A percentile compares a stretch with the other conserved stretches of the same genome.
These are phyloP conservation scores for Drosophila ochracea DNA, from an alignment of 2,888 invertebrate genomes.

Conservation along the genomic window DNA sequence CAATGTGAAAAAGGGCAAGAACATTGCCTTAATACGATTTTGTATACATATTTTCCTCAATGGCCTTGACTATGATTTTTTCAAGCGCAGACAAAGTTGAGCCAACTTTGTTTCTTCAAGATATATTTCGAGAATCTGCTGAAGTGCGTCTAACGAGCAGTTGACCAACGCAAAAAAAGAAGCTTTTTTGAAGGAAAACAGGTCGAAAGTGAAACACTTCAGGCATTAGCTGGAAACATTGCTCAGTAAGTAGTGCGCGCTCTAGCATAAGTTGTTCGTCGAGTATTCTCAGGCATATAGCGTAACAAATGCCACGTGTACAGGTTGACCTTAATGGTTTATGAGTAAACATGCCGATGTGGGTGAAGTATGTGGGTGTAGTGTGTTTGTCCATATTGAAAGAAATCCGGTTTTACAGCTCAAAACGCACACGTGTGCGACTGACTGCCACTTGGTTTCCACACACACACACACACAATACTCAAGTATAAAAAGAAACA, in stretches of 20 bases:
- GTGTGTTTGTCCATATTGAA: slow-evolving; percentile 15
- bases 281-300: slow-evolving; percentile 6
- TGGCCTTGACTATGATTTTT: slow-evolving; percentile 30
- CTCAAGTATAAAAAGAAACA: background rate
- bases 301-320: slow-evolving; percentile 25
- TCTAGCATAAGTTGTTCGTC: slow-evolving; percentile 1
- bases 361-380: background rate
- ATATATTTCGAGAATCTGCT: slow-evolving; percentile 6
- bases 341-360: background rate
- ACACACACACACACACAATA: background rate
- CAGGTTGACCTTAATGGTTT: slow-evolving; percentile 9
- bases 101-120: background rate
- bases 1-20: slow-evolving; percentile 2
- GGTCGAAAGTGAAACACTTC: slow-evolving; percentile 19
- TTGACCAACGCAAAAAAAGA: slow-evolving; percentile 5
- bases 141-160: slow-evolving; percentile 30
- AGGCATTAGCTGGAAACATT: slow-evolving; percentile 10
- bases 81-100: slow-evolving; percentile 8
- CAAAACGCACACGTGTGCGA: slow-evolving; percentile 35
- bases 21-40: slow-evolving; percentile 10
- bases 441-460: slow-evolving; percentile 4
- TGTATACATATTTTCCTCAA: slow-evolving; percentile 13
- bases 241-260: slow-evolving; percentile 9
- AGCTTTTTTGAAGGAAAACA: background rate
- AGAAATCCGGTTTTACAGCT: slow-evolving; percentile 52